phyloP scores from a whole-genome alignment of 1,140 invertebrate genomes.

The Charaxes varanes region DNA sequence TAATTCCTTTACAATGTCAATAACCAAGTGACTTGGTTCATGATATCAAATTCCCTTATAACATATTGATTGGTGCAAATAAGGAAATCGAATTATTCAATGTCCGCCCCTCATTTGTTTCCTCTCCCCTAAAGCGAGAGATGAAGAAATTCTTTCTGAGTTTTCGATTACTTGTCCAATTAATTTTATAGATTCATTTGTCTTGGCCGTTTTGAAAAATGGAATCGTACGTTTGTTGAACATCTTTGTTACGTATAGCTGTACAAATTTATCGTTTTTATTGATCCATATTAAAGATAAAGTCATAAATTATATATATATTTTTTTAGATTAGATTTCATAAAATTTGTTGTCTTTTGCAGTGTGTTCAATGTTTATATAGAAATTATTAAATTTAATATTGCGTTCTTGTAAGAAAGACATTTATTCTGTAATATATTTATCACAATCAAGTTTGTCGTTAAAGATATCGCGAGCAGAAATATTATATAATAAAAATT shows the following conservation, averaged over 20 bases:
- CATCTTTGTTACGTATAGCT: no score
- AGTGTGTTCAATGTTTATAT: no score
- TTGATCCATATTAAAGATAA: no score
- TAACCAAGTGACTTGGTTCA: slow-evolving; percentile 14
- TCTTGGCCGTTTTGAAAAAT: slow-evolving; percentile 61
- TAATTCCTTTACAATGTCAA: slow-evolving; percentile 24
- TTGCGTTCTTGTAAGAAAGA: no score
- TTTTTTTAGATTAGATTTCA: no score
- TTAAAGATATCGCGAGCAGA: no score
- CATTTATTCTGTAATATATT: no score
- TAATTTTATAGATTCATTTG: slow-evolving; percentile 74
- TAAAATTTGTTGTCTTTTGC: no score
- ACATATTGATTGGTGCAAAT: slow-evolving; percentile 72
- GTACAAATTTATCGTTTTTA: no score
- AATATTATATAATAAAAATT: no score
- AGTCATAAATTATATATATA: slow-evolving; percentile 11
- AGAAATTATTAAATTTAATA: no score
- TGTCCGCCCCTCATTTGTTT: slow-evolving; percentile 72
- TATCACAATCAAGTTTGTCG: no score
- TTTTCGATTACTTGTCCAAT: slow-evolving; percentile 74
- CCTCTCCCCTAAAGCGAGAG: slow-evolving; percentile 61
- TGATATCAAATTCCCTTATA: slow-evolving; percentile 58
- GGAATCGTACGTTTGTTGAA: slow-evolving; percentile 25
- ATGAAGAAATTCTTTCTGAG: slow-evolving; percentile 73
- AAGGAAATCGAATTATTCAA: slow-evolving; percentile 74